phyloP scores from a whole-genome alignment of 1,140 invertebrate genomes.

The Drosophila nannoptera region DNA sequence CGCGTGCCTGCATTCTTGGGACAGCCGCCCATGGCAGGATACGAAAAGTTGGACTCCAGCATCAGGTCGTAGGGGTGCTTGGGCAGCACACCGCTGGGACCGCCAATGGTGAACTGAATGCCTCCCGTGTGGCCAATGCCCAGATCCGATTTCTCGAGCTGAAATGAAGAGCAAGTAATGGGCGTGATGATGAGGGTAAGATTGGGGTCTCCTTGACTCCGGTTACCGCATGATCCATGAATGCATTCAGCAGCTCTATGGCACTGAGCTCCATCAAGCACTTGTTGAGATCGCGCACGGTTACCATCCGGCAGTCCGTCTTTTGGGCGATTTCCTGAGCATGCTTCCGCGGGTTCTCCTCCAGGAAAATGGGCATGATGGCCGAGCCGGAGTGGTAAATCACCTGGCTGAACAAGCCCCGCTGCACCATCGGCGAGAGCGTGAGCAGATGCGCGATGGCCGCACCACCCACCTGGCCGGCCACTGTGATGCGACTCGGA shows the following conservation, averaged over 20 bases:
- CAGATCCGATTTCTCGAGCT: slow-evolving; percentile 73
- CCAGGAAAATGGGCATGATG: slow-evolving; percentile 74
- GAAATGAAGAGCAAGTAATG: not conserved
- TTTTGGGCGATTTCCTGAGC: slow-evolving; percentile 72
- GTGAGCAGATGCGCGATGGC: slow-evolving; percentile 80
- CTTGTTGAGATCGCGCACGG: slow-evolving; percentile 67
- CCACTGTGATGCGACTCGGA: slow-evolving; percentile 81
- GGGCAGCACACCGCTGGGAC: slow-evolving; percentile 70
- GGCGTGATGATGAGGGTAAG: not conserved
- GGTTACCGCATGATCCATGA: slow-evolving; percentile 74
- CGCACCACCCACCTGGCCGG: slow-evolving; percentile 83
- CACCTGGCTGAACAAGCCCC: slow-evolving; percentile 69
- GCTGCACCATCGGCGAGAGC: slow-evolving; percentile 77
- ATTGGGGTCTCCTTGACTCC: not conserved
- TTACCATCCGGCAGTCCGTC: slow-evolving; percentile 65
- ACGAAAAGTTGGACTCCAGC: slow-evolving; percentile 71
- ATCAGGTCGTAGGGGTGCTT: slow-evolving; percentile 75
- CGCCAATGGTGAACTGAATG: slow-evolving; percentile 76
- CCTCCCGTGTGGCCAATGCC: slow-evolving; percentile 76
- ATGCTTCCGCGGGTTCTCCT: slow-evolving; percentile 70
- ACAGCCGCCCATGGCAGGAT: slow-evolving; percentile 73
- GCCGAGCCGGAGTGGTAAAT: slow-evolving; percentile 77
- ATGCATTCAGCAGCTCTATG: slow-evolving; percentile 67
- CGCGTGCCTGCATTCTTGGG: slow-evolving; percentile 72
- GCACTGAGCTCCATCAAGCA: slow-evolving; percentile 71